Evolutionary conservation across 1,140 invertebrate species (phyloP).

Genomic region (Calosoma granatense): DNA sequence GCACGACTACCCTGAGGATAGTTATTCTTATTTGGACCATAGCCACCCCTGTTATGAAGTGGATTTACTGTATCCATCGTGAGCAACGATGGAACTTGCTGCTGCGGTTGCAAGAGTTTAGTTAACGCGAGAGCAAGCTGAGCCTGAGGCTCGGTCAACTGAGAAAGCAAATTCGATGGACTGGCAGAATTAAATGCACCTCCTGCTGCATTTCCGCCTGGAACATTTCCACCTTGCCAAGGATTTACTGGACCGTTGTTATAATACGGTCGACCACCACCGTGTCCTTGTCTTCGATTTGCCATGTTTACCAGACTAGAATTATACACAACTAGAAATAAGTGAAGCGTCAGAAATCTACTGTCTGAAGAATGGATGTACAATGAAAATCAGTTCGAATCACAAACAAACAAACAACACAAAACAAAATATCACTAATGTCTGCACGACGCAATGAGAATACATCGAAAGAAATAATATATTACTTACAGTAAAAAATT

Average conservation of each 20-base stretch:
- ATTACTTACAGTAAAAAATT: too few relatives aligned
- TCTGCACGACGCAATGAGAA: too few relatives aligned
- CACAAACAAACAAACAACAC: too few relatives aligned
- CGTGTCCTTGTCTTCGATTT: conserved; percentile 1
- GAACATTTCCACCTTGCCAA: conserved; percentile 3
- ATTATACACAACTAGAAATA: too few relatives aligned
- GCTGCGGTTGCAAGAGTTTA: conserved; percentile 5
- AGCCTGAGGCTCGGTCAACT: conserved; percentile 3
- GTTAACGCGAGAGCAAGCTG: conserved; percentile 9
- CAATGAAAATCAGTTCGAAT: too few relatives aligned
- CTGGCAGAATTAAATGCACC: background rate
- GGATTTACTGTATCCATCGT: background rate
- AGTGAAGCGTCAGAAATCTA: too few relatives aligned
- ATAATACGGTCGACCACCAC: background rate
- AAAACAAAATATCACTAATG: too few relatives aligned
- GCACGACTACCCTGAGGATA: background rate
- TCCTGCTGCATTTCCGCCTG: background rate
- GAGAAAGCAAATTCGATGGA: background rate
- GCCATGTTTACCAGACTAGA: background rate
- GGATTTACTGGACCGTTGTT: conserved; percentile 7
- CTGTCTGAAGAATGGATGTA: too few relatives aligned
- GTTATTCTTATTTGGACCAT: background rate
- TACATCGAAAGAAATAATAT: too few relatives aligned
- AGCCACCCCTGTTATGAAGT: background rate
- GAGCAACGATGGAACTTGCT: conserved; percentile 5